Conservation (phyloP, 2,113 vertebrate genomes). For the Phylloscopus whistleri region DNA sequence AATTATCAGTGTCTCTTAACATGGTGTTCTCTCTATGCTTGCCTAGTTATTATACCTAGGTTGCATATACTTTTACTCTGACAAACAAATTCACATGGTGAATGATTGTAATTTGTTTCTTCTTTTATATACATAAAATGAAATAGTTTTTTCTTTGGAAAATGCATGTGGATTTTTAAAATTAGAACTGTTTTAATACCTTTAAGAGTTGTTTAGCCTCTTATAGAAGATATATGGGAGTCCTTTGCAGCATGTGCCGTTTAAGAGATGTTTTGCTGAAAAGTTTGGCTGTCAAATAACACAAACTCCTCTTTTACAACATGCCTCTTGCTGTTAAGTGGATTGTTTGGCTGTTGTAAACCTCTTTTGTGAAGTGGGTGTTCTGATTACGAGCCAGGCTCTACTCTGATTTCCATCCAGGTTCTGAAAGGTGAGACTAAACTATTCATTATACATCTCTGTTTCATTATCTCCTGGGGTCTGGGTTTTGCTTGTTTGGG, state of each 20-base stretch:
- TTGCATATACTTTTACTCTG: not conserved
- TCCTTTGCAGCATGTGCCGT: not conserved
- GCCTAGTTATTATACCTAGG: not conserved
- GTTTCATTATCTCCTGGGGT: not conserved
- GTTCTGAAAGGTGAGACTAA: not conserved
- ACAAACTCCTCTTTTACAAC: constrained; percentile 3
- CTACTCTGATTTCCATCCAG: not conserved
- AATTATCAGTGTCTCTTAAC: not conserved
- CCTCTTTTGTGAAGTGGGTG: constrained; percentile 1
- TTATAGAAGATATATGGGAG: not conserved
- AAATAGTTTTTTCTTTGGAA: not conserved
- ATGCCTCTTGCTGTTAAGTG: not conserved
- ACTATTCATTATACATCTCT: not conserved
- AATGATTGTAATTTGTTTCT: not conserved
- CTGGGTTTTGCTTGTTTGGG: not conserved
- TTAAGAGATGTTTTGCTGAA: not conserved
- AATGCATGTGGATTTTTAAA: not conserved
- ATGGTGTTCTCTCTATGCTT: not conserved
- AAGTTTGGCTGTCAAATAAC: not conserved
- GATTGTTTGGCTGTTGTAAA: constrained; percentile 20
- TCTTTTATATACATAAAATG: not conserved
- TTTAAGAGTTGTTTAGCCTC: not conserved
- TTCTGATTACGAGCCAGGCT: constrained; percentile 11
- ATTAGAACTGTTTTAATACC: not conserved
- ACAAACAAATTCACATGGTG: not conserved